Percentiles rank a stretch among this genome's conserved stretches.
Evolutionary conservation across 2,797 vertebrate species (phyloP).

Genomic region (Gallinago nigripennis): DNA sequence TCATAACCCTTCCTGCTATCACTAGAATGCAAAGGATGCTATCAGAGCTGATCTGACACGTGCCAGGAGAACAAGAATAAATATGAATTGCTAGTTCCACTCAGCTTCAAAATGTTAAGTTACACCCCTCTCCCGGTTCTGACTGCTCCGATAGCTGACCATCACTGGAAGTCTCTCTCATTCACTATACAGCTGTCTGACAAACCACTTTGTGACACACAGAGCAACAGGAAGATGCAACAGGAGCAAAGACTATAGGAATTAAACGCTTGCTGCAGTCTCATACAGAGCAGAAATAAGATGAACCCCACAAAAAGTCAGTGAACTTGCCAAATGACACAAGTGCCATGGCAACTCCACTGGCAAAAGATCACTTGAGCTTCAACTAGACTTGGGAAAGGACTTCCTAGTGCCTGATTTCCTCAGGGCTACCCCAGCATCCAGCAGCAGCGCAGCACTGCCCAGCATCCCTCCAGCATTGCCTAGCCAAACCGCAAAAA

Average conservation of each 20-base stretch:
- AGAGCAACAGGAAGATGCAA: neutral
- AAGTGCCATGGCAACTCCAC: neutral
- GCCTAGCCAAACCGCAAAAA: neutral
- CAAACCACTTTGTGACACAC: neutral
- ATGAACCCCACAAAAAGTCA: neutral
- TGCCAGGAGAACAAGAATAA: neutral
- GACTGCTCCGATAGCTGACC: accelerated
- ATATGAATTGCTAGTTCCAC: neutral
- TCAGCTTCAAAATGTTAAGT: neutral
- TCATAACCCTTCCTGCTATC: neutral
- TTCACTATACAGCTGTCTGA: neutral
- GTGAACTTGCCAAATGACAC: neutral
- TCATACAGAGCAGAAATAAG: neutral
- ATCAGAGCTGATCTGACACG: neutral
- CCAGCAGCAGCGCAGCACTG: neutral
- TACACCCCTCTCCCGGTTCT: neutral
- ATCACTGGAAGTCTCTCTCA: neutral
- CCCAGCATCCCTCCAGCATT: neutral
- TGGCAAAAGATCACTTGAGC: neutral
- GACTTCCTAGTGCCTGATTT: neutral
- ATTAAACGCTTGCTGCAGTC: neutral
- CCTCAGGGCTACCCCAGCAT: neutral
- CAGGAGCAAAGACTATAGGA: neutral
- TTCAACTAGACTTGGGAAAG: neutral
- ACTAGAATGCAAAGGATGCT: neutral